Conservation (phyloP, 2,113 vertebrate genomes). For the Chlorodrepanis virens region DNA sequence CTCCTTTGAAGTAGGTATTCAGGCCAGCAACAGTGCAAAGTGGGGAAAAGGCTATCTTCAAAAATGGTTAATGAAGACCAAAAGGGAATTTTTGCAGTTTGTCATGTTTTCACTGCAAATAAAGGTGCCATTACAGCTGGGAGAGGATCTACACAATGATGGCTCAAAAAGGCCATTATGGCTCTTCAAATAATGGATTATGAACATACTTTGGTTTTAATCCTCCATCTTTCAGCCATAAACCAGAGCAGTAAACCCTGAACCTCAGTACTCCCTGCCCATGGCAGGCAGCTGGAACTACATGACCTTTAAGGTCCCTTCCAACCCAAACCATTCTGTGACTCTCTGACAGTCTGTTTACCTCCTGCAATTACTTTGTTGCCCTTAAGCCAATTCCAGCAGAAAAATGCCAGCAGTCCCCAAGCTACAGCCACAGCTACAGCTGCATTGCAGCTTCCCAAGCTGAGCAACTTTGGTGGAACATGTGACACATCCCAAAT, state of each 20-base stretch:
- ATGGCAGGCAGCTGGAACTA: neutral
- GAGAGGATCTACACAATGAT: neutral
- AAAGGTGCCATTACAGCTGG: neutral
- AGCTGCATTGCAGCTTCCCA: neutral
- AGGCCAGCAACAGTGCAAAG: neutral
- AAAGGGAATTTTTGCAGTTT: neutral
- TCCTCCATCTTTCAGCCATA: neutral
- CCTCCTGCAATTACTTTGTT: neutral
- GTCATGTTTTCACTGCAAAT: neutral
- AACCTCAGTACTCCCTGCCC: neutral
- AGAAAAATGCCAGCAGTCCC: neutral
- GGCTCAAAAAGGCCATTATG: neutral
- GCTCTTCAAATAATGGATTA: neutral
- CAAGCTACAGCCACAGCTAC: neutral
- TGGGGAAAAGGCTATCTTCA: neutral
- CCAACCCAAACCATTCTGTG: neutral
- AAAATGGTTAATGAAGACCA: neutral
- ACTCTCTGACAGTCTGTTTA: neutral
- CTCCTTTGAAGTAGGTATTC: conserved; percentile 6
- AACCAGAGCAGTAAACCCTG: neutral
- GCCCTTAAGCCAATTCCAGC: neutral
- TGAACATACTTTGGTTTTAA: neutral
- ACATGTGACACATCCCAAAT: neutral
- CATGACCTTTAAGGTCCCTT: neutral
- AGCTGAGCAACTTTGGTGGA: neutral